Percentiles rank a stretch among this genome's conserved stretches.
Conservation (phyloP, 2,113 vertebrate genomes). For the Seriola rivoliana region DNA sequence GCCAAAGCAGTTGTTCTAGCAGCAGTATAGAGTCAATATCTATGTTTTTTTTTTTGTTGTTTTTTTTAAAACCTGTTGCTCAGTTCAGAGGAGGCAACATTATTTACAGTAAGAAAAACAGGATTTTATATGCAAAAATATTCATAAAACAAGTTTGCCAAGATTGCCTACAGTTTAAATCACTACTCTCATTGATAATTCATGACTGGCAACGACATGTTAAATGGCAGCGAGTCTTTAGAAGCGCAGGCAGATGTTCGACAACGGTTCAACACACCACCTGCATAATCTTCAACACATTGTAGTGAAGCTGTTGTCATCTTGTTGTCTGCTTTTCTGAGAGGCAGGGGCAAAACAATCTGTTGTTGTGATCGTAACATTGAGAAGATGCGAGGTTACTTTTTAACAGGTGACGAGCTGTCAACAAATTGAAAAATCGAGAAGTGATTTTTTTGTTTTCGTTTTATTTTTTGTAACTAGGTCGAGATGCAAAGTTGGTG, state of each 20-base stretch:
- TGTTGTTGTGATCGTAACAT: slow-evolving; percentile 50
- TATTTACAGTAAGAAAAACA: neutral
- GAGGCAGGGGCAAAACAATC: slow-evolving; percentile 52
- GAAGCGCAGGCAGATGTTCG: slow-evolving; percentile 40
- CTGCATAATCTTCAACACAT: slow-evolving; percentile 34
- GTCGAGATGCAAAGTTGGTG: neutral
- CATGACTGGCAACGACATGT: neutral
- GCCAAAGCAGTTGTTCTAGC: neutral
- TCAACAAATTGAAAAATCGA: slow-evolving; percentile 36
- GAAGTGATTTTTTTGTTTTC: neutral
- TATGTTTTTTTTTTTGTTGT: too few species aligned
- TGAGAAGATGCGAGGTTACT: slow-evolving; percentile 5
- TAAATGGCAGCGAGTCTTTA: slow-evolving; percentile 2
- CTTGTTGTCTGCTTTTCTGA: slow-evolving; percentile 39
- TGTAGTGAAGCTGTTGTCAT: slow-evolving; percentile 13
- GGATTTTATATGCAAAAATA: slow-evolving; percentile 1
- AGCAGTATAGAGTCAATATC: neutral
- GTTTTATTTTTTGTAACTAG: too few species aligned
- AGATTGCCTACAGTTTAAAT: neutral
- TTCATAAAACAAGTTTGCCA: neutral
- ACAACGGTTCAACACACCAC: slow-evolving; percentile 21
- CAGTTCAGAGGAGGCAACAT: too few species aligned
- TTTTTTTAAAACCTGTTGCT: neutral
- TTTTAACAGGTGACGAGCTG: slow-evolving; percentile 35
- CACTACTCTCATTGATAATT: neutral